Percentiles rank a stretch among this genome's conserved stretches.
phyloP scores from a whole-genome alignment of 2,797 vertebrate species.

The Acrossocheilus wenchowensis region DNA sequence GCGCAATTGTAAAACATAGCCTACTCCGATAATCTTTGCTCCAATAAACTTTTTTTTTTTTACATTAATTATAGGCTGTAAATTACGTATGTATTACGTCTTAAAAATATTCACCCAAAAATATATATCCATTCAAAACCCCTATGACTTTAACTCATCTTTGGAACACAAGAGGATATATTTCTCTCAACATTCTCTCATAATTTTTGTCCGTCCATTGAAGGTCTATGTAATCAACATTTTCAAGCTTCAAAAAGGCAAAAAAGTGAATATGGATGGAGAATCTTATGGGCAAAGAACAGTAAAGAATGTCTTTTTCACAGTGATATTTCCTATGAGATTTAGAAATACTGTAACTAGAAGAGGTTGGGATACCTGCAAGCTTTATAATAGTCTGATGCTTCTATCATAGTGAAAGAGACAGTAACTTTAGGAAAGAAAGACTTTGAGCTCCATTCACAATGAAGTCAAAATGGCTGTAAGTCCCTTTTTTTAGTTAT shows the following conservation, averaged over 20 bases:
- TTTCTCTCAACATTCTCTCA: neutral
- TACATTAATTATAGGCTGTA: no score
- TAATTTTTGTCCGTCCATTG: neutral
- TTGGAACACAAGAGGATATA: neutral
- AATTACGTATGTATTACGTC: no score
- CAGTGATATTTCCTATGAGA: neutral
- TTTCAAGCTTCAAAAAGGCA: neutral
- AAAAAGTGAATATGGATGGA: neutral
- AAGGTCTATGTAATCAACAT: neutral
- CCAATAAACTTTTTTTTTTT: no score
- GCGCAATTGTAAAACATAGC: no score
- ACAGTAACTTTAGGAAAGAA: neutral
- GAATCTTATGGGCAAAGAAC: neutral
- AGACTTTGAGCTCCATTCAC: constrained; percentile 4
- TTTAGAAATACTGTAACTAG: neutral
- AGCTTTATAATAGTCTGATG: neutral
- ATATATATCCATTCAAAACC: neutral
- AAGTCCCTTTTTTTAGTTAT: neutral
- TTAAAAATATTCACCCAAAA: neutral
- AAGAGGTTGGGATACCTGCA: neutral
- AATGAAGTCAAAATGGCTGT: constrained; percentile 3
- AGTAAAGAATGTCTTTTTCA: neutral
- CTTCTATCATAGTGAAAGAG: neutral
- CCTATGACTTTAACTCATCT: neutral
- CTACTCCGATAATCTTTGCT: no score